A percentile compares a stretch with the other conserved stretches of the same genome.
Conservation (phyloP, 2,888 invertebrate genomes). For the Platyscelio sp. region DNA sequence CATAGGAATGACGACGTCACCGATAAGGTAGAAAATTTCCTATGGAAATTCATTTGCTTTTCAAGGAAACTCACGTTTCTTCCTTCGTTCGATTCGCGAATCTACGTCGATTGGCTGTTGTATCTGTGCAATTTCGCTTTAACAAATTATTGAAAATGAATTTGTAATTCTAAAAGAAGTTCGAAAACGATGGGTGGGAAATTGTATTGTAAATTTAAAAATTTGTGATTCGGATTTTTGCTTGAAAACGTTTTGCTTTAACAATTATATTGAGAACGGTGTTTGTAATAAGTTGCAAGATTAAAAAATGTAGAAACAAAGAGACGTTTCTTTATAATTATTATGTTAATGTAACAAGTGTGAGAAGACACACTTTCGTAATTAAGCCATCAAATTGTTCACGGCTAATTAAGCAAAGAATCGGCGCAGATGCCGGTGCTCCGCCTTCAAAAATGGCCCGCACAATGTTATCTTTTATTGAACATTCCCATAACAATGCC, state of each 20-base stretch:
- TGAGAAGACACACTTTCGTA: slow-evolving; percentile 8
- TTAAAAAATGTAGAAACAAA: too few species aligned
- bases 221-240: too few species aligned
- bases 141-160: too few species aligned
- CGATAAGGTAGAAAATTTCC: slow-evolving; percentile 78
- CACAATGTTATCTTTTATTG: slow-evolving; percentile 27
- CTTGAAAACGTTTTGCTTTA: too few species aligned
- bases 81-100: too few species aligned
- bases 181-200: too few species aligned
- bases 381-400: slow-evolving; percentile 23
- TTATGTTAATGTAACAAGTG: background rate
- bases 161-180: too few species aligned
- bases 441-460: slow-evolving; percentile 9
- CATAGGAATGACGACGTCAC: slow-evolving; percentile 64
- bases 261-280: too few species aligned
- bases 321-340: background rate
- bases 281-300: too few species aligned
- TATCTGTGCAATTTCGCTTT: too few species aligned
- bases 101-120: too few species aligned
- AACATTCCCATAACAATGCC: slow-evolving; percentile 27
- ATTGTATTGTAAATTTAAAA: too few species aligned
- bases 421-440: slow-evolving; percentile 1
- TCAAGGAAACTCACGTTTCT: background rate
- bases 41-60: slow-evolving; percentile 22
- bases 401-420: slow-evolving; percentile 25